These are phyloP conservation scores for Tyrannus savana DNA, from an alignment of 2,113 vertebrate genomes.

Conservation along the genomic window DNA sequence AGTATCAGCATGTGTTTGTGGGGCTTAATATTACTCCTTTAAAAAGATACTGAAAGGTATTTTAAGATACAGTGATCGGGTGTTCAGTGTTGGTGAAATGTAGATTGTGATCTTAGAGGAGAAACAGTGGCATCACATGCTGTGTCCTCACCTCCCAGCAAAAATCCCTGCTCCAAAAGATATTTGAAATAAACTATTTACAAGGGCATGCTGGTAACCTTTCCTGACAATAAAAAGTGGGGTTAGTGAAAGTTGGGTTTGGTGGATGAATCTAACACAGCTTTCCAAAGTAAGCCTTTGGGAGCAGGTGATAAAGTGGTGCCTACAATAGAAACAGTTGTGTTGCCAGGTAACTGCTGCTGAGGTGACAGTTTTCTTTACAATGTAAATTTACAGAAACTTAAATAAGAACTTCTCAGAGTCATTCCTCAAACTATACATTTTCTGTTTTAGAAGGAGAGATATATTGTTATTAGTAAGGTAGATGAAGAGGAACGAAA, in stretches of 20 bases:
- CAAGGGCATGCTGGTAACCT: neutral
- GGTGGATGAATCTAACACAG: neutral
- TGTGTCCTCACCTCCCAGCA: neutral
- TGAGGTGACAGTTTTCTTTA: neutral
- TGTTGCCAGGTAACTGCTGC: neutral
- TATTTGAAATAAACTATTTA: neutral
- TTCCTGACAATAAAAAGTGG: neutral
- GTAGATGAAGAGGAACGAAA: conserved; percentile 94
- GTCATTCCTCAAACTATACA: neutral
- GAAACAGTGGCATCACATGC: neutral
- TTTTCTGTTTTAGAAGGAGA: conserved; percentile 85
- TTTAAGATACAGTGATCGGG: neutral
- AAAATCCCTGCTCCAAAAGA: neutral
- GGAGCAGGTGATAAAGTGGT: neutral
- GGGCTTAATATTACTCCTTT: neutral
- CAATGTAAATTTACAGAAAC: neutral
- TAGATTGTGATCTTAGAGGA: neutral
- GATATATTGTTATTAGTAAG: conserved; percentile 92
- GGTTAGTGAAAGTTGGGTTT: neutral
- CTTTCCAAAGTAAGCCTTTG: neutral
- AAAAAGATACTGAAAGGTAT: neutral
- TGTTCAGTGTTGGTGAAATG: neutral
- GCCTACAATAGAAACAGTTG: neutral
- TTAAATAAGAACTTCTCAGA: neutral
- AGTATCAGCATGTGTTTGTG: neutral